Conservation (phyloP, 2,113 vertebrate species). For the Ciconia maguari region DNA sequence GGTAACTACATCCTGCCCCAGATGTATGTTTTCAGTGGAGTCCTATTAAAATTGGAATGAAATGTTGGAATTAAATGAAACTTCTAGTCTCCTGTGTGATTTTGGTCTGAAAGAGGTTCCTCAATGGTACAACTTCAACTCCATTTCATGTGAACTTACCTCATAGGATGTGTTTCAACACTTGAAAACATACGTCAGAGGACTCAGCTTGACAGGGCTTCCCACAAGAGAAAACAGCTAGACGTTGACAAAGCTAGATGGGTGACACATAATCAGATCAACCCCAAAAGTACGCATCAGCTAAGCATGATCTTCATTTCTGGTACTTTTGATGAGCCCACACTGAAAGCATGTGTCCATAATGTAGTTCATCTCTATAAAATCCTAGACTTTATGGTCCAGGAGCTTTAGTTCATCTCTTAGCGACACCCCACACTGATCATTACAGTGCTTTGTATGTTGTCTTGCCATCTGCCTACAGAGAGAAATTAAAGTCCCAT, state of each 20-base stretch:
- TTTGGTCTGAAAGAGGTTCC: neutral
- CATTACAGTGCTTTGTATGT: conserved; percentile 59
- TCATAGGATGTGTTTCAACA: neutral
- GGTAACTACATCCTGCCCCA: neutral
- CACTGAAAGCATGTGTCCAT: neutral
- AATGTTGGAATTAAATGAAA: neutral
- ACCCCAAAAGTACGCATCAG: neutral
- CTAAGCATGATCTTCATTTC: neutral
- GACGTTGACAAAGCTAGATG: neutral
- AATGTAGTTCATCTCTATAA: conserved; percentile 51
- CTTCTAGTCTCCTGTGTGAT: neutral
- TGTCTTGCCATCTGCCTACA: conserved; percentile 63
- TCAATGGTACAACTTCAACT: neutral
- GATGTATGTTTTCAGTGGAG: neutral
- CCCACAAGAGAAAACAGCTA: neutral
- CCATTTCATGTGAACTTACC: neutral
- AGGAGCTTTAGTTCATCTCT: conserved; percentile 58
- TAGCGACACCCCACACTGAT: conserved; percentile 17
- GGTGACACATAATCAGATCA: neutral
- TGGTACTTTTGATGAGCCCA: conserved; percentile 34
- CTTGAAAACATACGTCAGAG: neutral
- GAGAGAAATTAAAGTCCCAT: conserved; percentile 39
- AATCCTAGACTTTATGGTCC: conserved; percentile 38
- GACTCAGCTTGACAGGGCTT: neutral
- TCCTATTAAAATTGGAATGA: neutral